Percentiles rank a stretch among this genome's conserved stretches.
Conservation (phyloP, 2,888 invertebrate species). For the Noctua pronuba region DNA sequence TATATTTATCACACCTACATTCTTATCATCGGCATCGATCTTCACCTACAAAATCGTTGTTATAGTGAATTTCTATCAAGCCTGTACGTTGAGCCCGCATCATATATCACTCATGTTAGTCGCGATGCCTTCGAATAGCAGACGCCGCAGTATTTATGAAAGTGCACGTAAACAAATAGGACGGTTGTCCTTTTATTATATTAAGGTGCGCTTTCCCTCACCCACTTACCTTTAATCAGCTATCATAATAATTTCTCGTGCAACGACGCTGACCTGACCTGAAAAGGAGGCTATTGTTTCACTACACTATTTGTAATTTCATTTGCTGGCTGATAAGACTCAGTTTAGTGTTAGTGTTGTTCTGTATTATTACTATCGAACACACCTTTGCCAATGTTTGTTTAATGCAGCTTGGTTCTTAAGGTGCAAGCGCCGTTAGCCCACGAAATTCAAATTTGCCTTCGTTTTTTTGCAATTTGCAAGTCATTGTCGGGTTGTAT, state of each 20-base stretch:
- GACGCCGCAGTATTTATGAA: slow-evolving; percentile 73
- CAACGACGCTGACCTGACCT: slow-evolving; percentile 70
- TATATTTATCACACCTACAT: not conserved
- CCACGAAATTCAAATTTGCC: too few species aligned
- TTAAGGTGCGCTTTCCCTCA: slow-evolving; percentile 78
- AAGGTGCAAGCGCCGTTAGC: too few species aligned
- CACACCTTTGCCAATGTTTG: not conserved
- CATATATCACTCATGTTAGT: slow-evolving; percentile 37
- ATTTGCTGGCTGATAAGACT: slow-evolving; percentile 28
- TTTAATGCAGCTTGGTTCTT: not conserved
- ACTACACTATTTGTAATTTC: slow-evolving; percentile 33
- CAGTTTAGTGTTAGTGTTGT: too few species aligned
- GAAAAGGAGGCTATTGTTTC: slow-evolving; percentile 65
- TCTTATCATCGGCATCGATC: not conserved
- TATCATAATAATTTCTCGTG: slow-evolving; percentile 65
- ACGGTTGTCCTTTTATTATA: slow-evolving; percentile 76
- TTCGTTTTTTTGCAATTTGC: too few species aligned
- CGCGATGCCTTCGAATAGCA: slow-evolving; percentile 59
- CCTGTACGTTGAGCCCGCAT: slow-evolving; percentile 32
- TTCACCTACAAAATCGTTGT: slow-evolving; percentile 13
- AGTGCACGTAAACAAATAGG: slow-evolving; percentile 70
- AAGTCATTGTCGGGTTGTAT: too few species aligned
- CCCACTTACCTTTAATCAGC: slow-evolving; percentile 79
- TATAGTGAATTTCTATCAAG: slow-evolving; percentile 11
- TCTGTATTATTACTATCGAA: slow-evolving; percentile 5